Percentiles rank a stretch among this genome's conserved stretches.
These are phyloP conservation scores for Dasypolia templi DNA, from an alignment of 2,888 invertebrate species.

Conservation along the genomic window DNA sequence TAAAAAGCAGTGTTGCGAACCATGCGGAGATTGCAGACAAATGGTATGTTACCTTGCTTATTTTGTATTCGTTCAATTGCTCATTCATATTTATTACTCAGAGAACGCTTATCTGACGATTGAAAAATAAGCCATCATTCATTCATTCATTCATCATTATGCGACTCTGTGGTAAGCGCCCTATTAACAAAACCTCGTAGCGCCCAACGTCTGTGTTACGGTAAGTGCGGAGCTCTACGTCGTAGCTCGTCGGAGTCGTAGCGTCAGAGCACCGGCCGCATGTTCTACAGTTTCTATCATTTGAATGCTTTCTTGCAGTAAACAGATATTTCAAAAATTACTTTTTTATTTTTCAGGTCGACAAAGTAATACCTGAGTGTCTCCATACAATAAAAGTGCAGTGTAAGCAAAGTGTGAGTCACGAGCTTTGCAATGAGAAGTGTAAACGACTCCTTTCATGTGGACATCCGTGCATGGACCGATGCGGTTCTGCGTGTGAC, in stretches of 20 bases:
- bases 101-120: not conserved
- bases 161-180: no score
- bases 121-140: not conserved
- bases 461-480: slow-evolving; percentile 86
- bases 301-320: not conserved
- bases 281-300: not conserved
- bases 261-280: not conserved
- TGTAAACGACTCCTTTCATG: slow-evolving; percentile 88
- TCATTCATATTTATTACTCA: not conserved
- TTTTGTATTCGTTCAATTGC: slow-evolving; percentile 1
- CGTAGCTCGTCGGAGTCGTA: not conserved
- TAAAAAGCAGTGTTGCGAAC: slow-evolving; percentile 84
- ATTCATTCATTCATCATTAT: not conserved
- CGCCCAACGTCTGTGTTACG: not conserved
- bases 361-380: slow-evolving; percentile 83
- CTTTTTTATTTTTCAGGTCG: slow-evolving; percentile 75
- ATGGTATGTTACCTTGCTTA: slow-evolving; percentile 74
- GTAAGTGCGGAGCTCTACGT: not conserved
- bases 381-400: slow-evolving; percentile 80
- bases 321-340: not conserved
- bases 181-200: not conserved
- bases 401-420: slow-evolving; percentile 80
- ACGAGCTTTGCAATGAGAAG: slow-evolving; percentile 74
- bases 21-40: slow-evolving; percentile 85
- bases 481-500: slow-evolving; percentile 83